phyloP scores from a whole-genome alignment of 2,888 invertebrate species.

The Amblyteles armatorius region DNA sequence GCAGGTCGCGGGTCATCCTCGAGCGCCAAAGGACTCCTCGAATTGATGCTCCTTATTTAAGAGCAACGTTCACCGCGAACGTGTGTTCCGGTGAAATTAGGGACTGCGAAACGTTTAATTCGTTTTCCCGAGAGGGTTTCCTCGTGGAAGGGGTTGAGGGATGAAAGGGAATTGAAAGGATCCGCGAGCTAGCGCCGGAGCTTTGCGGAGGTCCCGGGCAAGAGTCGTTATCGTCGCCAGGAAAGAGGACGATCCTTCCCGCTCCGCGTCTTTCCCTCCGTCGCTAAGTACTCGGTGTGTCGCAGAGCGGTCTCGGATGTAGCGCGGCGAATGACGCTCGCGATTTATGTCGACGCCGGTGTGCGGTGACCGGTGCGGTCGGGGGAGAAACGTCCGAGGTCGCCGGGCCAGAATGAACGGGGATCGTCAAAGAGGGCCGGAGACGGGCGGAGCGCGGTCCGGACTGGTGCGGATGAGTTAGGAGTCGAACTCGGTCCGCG shows the following conservation, averaged over 20 bases:
- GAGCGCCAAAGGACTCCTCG: not conserved
- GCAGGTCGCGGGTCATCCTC: not conserved
- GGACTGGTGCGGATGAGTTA: constrained; percentile 64
- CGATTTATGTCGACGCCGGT: constrained; percentile 68
- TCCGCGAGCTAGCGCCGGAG: constrained; percentile 14
- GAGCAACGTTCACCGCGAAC: not conserved
- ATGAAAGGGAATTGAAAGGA: constrained; percentile 61
- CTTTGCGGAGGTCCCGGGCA: constrained; percentile 18
- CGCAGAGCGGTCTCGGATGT: not conserved
- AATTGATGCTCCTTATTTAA: constrained; percentile 41
- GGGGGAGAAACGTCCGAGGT: constrained; percentile 43
- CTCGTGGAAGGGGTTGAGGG: constrained; percentile 40
- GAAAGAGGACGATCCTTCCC: constrained; percentile 36
- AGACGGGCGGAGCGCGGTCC: constrained; percentile 17
- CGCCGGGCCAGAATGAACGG: constrained; percentile 39
- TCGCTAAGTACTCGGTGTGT: not conserved
- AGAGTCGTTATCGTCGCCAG: constrained; percentile 58
- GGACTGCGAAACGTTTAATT: constrained; percentile 64
- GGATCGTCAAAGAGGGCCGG: constrained; percentile 32
- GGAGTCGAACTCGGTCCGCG: constrained; percentile 54
- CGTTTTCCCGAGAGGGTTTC: constrained; percentile 42
- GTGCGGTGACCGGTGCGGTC: constrained; percentile 63
- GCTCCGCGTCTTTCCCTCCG: not conserved
- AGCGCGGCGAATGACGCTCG: constrained; percentile 46
- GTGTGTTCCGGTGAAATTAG: constrained; percentile 46